These are phyloP conservation scores for Macropus fuliginosus DNA, from an alignment of 2,797 vertebrate genomes.

Conservation along the genomic window DNA sequence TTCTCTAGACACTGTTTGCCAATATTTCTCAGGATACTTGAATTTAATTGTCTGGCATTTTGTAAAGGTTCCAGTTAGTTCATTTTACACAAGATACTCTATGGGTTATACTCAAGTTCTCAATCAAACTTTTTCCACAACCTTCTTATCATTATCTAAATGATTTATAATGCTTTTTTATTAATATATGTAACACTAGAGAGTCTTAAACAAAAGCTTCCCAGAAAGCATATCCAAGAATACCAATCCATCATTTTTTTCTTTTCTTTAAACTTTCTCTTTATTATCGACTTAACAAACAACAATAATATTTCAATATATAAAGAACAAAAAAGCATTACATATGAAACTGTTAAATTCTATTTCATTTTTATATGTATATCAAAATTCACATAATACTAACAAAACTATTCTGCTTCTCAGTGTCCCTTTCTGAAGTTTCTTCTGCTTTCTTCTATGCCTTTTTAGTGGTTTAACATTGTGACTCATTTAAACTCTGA, in stretches of 20 bases:
- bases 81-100: neutral
- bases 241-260: neutral
- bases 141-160: neutral
- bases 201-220: neutral
- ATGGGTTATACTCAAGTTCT: neutral
- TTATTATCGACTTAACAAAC: neutral
- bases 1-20: slow-evolving; percentile 41
- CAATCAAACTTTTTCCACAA: neutral
- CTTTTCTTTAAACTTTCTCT: neutral
- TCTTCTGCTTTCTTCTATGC: neutral
- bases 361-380: neutral
- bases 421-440: neutral
- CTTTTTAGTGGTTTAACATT: neutral
- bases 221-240: neutral
- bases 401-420: neutral
- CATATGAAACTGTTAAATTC: neutral
- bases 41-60: slow-evolving; percentile 15
- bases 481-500: neutral
- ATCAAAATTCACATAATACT: neutral
- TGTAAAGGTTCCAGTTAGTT: neutral
- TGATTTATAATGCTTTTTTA: neutral
- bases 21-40: slow-evolving; percentile 3
- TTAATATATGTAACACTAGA: neutral
- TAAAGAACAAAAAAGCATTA: neutral
- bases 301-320: neutral